Evolutionary conservation across 2,113 vertebrate species (phyloP), one percentile per base, ranked within the genome.

Genomic region (Chloropsis hardwickii): DNA sequence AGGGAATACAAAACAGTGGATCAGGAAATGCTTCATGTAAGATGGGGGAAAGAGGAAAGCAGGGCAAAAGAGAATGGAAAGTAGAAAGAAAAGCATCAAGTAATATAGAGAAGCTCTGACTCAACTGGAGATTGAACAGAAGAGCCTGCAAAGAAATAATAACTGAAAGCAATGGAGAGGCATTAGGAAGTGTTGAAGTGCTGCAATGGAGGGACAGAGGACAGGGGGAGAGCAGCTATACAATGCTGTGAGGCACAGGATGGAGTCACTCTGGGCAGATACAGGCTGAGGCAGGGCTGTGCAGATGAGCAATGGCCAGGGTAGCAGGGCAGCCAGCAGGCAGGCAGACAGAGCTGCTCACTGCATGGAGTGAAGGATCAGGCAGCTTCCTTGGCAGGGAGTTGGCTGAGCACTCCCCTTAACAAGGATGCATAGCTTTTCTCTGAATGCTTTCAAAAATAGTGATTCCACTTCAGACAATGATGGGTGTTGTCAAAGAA

Each of bases 41-140:
- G 37, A 96, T 57, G 48, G 11, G 82, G 42, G 37, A 76, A 69
- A 65, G 58, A 94, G 61, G 57, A 71, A 94, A 92, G 42, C 58
- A 94, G 85, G 53, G n/a, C 51, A 93, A 81, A 95, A 95, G 88
- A 23, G 31, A 92, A 71, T 8, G 18, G 39, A 90, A 95, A 18
- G 51, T 74, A 81, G 64, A 86, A 53, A 70, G 47, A 95, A 85
- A 92, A 93, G 31, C 20, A 47, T 40, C 31, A 33, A 44, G 13
- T 11, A 73, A 16, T n/a, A 23, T 2, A 66, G 44, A 90, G 51
- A 64, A 82, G 51, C 24, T 47, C 39, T 77, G 69, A 74, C 23
- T 80, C 45, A 66, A 10, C 19, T 11, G 1, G 61, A 77, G 27
- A 50, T n/a, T 24, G 11, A 69, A 67, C 7, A 78, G 44, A 86